Base-by-base conservation (phyloP, 2,797 vertebrate species). In the Mus minutoides region DNA sequence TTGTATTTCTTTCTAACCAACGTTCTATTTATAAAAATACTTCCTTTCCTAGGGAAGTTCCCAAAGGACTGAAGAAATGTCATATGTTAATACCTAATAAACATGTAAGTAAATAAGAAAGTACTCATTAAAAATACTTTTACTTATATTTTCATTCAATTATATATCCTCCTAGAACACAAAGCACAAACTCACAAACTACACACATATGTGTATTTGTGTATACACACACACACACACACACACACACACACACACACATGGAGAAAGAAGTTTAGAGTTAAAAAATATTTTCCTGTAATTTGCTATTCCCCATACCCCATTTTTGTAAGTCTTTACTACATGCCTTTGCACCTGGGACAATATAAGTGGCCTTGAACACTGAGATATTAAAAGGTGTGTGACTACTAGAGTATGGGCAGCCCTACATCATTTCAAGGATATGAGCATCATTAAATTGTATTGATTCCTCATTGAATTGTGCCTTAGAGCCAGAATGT, bases 401-500 rank as follows among this genome's bases (percentile, higher is more conserved):
- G 12, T 58, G 54, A 78, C 1, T 17, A 31, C 6, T 54, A 19
- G 2, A 52, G 46, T 93, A 37, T 87, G 24, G 84, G 88, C 87
- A 79, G 21, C 10, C 54, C 40, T 84, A 26, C 3, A 71, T 90
- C 46, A 90, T 90, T 95, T 93, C 87, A 92, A 62, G 43, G 88
- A 79, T 56, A 94, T 37, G n/a, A 86, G 29, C 58, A 89, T 97
- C 85, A 85, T 78, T 96, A 92, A 94, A 56, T 76, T 96, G 84
- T 96, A 94, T 96, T 97, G 97, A 97, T 93, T 93, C 60, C 77
- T 87, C 91, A 34, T 93, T 94, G 75, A 97, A 91, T 40, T 95
- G 26, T 91, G 97, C 31, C 64, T 97, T 97, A 92, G 71, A 24
- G 43, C 67, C 19, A 92, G 67, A 94, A 90, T 80, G 71, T 94